Conservation (phyloP, 1,140 invertebrate genomes). For the Zaprionus ornatus region DNA sequence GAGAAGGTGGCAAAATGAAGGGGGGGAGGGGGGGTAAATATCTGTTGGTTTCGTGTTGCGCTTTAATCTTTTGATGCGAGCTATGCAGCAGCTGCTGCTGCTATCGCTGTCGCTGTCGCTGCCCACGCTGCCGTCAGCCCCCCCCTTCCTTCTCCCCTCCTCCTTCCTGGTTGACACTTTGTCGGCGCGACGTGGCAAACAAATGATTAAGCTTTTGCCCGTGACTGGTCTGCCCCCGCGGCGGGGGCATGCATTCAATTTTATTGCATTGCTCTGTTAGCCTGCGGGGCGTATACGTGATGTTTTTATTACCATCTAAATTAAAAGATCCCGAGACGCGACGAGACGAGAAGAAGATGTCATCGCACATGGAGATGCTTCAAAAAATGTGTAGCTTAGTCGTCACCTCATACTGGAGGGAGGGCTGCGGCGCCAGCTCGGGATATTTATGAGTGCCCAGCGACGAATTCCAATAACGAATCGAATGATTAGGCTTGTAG, state of each 20-base stretch:
- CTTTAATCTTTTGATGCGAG: conserved; percentile 73
- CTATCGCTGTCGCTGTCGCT: conserved; percentile 44
- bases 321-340: conserved; percentile 44
- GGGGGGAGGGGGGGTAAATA: conserved; percentile 25
- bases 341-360: conserved; percentile 9
- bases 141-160: not conserved
- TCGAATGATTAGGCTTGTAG: conserved; percentile 15
- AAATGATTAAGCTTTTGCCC: conserved; percentile 62
- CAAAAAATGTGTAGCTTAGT: not conserved
- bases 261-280: conserved; percentile 55
- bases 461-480: conserved; percentile 52
- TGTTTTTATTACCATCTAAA: conserved; percentile 78
- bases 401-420: not conserved
- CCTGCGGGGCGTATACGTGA: conserved; percentile 75
- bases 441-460: conserved; percentile 47
- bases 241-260: conserved; percentile 44
- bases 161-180: conserved; percentile 38
- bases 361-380: conserved; percentile 9
- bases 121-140: conserved; percentile 52
- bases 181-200: conserved; percentile 40
- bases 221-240: not conserved
- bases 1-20: conserved; percentile 16
- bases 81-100: conserved; percentile 61
- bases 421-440: conserved; percentile 14
- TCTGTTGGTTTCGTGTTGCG: conserved; percentile 58